A percentile compares a stretch with the other conserved stretches of the same genome.
Evolutionary conservation across 2,888 invertebrate species (phyloP).

Genomic region (Dryomyza anilis): DNA sequence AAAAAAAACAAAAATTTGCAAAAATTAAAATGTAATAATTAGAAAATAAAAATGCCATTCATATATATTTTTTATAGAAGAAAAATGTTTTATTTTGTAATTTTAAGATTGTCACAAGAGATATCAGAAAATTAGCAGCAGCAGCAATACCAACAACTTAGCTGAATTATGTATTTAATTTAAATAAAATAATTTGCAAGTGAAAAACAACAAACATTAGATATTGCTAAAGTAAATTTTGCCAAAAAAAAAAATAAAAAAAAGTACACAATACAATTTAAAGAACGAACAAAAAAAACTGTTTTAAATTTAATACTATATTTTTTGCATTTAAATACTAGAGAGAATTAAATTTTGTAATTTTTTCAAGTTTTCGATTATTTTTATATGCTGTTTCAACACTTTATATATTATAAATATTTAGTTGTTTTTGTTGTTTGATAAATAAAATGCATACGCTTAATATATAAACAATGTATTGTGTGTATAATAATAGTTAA

Average conservation of each 20-base stretch:
- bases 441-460: neutral
- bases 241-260: neutral
- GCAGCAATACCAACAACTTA: too few species aligned
- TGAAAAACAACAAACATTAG: neutral
- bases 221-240: neutral
- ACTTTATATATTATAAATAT: conserved; percentile 16
- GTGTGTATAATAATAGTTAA: neutral
- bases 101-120: conserved; percentile 14
- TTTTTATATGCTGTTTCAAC: conserved; percentile 19
- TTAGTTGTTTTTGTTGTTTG: conserved; percentile 15
- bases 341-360: neutral
- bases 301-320: conserved; percentile 1
- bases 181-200: conserved; percentile 6
- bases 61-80: conserved; percentile 1
- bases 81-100: conserved; percentile 14
- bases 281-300: neutral
- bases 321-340: neutral
- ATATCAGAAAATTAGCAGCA: neutral
- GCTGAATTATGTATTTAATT: too few species aligned
- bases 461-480: neutral
- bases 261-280: neutral
- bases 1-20: too few species aligned
- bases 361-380: conserved; percentile 5
- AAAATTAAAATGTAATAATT: too few species aligned
- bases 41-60: conserved; percentile 21